Conservation (phyloP, 2,797 vertebrate species). For the Coreius guichenoti region DNA sequence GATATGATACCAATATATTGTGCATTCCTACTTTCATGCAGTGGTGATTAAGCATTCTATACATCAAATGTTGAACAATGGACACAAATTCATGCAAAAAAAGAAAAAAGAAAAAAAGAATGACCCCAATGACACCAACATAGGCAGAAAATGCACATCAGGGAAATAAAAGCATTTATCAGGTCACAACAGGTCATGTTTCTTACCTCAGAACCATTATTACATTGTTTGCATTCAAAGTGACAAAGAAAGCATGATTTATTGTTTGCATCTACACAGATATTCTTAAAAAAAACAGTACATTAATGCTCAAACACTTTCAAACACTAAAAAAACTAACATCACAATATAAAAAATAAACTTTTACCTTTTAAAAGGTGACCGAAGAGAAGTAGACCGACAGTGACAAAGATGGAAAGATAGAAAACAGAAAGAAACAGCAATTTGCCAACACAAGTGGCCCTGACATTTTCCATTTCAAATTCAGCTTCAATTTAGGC, state of each 20-base stretch:
- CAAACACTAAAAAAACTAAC: not conserved
- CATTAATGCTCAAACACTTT: not conserved
- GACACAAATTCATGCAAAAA: conserved; percentile 62
- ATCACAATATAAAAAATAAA: not conserved
- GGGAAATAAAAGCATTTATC: not conserved
- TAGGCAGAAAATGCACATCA: conserved; percentile 23
- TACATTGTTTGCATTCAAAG: conserved; percentile 82
- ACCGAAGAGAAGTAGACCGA: not conserved
- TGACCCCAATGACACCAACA: conserved; percentile 43
- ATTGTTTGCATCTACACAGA: conserved; percentile 43
- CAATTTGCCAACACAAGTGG: conserved; percentile 35
- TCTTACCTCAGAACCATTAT: conserved; percentile 86
- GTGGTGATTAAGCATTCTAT: conserved; percentile 15
- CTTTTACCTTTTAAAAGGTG: conserved; percentile 33
- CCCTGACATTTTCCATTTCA: conserved; percentile 2
- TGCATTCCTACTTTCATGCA: not conserved
- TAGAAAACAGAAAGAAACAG: conserved; percentile 37
- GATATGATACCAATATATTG: not conserved
- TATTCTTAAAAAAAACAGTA: not conserved
- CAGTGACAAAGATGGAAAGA: conserved; percentile 30
- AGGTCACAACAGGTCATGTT: not conserved
- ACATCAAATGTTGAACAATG: conserved; percentile 6
- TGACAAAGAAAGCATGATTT: conserved; percentile 67
- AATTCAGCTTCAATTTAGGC: conserved; percentile 10
- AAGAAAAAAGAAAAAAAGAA: not conserved